These are phyloP conservation scores for Cheirogaleus medius DNA, from an alignment of 2,113 vertebrate genomes.

Conservation along the genomic window DNA sequence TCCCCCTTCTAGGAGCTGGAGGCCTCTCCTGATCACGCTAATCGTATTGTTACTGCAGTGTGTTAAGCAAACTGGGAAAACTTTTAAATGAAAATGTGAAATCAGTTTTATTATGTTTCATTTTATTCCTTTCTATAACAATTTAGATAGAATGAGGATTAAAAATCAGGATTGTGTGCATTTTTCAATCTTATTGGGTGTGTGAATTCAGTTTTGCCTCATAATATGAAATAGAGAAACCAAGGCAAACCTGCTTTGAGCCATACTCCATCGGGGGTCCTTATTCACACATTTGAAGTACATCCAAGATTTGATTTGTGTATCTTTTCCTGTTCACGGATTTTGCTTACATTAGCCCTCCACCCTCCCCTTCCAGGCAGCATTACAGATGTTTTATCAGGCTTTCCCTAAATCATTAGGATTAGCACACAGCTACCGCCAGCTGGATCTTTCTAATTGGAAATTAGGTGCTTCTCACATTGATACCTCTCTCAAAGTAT, in stretches of 20 bases:
- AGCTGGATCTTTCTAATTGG: slow-evolving; percentile 38
- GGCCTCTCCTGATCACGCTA: neutral
- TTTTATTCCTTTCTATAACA: neutral
- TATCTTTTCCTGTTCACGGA: neutral
- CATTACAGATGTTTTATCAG: neutral
- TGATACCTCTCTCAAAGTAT: neutral
- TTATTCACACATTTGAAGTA: slow-evolving; percentile 18
- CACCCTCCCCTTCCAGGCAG: neutral
- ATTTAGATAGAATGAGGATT: neutral
- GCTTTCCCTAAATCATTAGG: slow-evolving; percentile 26
- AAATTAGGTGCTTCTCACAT: slow-evolving; percentile 47
- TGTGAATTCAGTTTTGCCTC: neutral
- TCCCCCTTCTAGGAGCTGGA: neutral
- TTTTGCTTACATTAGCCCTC: neutral
- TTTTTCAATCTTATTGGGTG: slow-evolving; percentile 28
- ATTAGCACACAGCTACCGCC: neutral
- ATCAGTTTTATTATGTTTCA: neutral
- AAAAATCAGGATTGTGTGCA: neutral
- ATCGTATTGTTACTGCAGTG: neutral
- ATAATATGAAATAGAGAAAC: neutral
- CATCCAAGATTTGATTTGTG: neutral
- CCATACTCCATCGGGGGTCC: neutral
- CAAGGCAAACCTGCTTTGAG: slow-evolving; percentile 29
- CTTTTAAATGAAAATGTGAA: neutral
- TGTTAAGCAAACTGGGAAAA: neutral